Evolutionary conservation across 2,113 vertebrate genomes (phyloP).

Genomic region (Bubo scandiacus): DNA sequence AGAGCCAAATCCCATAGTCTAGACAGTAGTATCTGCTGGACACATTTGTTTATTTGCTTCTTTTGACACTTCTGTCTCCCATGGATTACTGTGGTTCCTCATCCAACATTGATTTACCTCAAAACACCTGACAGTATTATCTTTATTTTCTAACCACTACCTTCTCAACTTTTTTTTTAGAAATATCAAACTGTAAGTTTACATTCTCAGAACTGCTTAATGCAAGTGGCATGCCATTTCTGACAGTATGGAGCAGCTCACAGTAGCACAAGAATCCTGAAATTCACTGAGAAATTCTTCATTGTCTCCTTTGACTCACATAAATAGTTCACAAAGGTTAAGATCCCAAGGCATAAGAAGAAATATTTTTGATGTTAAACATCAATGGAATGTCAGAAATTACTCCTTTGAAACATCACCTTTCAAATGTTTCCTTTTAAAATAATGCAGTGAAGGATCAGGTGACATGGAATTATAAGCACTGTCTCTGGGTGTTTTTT

Average conservation of each 20-base stretch:
- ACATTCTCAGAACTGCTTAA: background rate
- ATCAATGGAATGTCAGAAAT: constrained; percentile 30
- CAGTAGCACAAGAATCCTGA: background rate
- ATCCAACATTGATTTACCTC: background rate
- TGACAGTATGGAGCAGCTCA: background rate
- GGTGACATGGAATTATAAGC: background rate
- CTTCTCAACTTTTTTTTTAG: background rate
- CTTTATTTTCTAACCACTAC: background rate
- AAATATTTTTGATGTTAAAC: background rate
- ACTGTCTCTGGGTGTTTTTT: background rate
- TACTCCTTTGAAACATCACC: background rate
- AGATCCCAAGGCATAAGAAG: background rate
- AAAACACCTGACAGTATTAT: background rate
- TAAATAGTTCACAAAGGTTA: background rate
- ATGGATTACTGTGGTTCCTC: background rate
- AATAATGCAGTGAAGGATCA: background rate
- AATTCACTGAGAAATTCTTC: background rate
- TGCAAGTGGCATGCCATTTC: rapidly evolving
- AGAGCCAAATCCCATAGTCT: constrained; percentile 43
- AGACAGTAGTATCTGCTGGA: constrained; percentile 11
- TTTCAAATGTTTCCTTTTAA: background rate
- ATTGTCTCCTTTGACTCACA: background rate
- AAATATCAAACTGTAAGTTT: background rate
- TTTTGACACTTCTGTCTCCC: background rate
- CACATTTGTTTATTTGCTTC: background rate